phyloP scores from a whole-genome alignment of 2,888 invertebrate genomes.

The Philaethria dido region DNA sequence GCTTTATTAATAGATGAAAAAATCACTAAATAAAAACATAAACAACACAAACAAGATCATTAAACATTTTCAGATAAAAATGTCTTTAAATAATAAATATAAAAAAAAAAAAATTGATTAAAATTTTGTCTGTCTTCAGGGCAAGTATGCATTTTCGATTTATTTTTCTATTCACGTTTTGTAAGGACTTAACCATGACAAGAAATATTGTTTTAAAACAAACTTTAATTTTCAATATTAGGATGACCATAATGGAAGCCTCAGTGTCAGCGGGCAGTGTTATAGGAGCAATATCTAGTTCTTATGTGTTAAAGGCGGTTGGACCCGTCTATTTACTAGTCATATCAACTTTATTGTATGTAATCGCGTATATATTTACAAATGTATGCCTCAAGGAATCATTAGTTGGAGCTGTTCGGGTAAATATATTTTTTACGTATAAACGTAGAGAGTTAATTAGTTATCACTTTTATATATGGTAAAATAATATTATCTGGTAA shows the following conservation, averaged over 20 bases:
- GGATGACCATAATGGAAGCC: constrained; percentile 86
- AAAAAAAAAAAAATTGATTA: too few relatives aligned
- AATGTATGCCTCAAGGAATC: constrained; percentile 82
- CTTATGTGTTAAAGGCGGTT: constrained; percentile 80
- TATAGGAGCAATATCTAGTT: constrained; percentile 84
- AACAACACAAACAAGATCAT: too few relatives aligned
- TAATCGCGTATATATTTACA: constrained; percentile 75
- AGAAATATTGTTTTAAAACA: too few relatives aligned
- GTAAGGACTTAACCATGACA: too few relatives aligned
- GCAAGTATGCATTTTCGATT: too few relatives aligned
- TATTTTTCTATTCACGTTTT: too few relatives aligned
- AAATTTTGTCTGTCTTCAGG: too few relatives aligned
- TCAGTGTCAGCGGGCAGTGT: constrained; percentile 85
- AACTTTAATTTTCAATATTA: constrained; percentile 56
- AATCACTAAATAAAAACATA: too few relatives aligned
- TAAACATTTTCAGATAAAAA: too few relatives aligned
- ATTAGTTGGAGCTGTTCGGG: constrained; percentile 66
- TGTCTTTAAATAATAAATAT: too few relatives aligned
- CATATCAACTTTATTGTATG: constrained; percentile 66
- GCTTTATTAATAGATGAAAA: too few relatives aligned
- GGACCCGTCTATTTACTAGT: constrained; percentile 82
- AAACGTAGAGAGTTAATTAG: neutral
- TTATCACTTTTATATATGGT: neutral
- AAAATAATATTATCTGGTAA: neutral
- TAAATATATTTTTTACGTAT: constrained; percentile 44